Percentiles rank a stretch among this genome's conserved stretches.
Conservation (phyloP, 2,113 vertebrate genomes). For the Eidolon helvum region DNA sequence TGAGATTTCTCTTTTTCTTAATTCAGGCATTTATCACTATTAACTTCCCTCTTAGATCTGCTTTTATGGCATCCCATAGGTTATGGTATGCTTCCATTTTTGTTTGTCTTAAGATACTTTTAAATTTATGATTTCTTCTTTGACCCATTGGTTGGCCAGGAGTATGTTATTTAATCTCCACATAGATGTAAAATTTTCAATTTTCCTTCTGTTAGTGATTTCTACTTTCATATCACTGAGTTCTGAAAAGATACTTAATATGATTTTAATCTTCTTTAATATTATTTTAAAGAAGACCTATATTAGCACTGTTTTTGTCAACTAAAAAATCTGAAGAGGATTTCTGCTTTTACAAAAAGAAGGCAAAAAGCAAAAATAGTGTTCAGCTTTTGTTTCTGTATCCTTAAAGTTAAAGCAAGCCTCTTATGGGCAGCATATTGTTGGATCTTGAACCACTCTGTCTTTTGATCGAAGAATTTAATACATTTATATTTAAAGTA, state of each 20-base stretch:
- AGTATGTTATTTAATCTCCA: not conserved
- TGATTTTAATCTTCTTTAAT: not conserved
- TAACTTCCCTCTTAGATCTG: not conserved
- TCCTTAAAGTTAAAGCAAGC: too few relatives aligned
- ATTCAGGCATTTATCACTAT: not conserved
- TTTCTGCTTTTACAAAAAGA: too few relatives aligned
- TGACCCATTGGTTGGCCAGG: not conserved
- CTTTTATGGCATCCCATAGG: not conserved
- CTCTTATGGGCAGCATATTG: too few relatives aligned
- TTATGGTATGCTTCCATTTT: not conserved
- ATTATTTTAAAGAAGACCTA: too few relatives aligned
- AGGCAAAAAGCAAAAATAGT: too few relatives aligned
- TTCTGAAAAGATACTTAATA: not conserved
- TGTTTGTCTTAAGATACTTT: not conserved
- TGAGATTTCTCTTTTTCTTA: not conserved
- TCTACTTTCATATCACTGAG: not conserved
- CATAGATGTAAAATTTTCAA: not conserved
- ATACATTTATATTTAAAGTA: not conserved
- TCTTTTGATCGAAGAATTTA: not conserved
- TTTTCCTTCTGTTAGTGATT: not conserved
- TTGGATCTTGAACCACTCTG: too few relatives aligned
- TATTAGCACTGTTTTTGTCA: too few relatives aligned
- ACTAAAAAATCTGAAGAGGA: too few relatives aligned
- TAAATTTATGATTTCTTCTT: not conserved
- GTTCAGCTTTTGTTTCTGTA: too few relatives aligned